Percentiles rank a stretch among this genome's conserved stretches.
Conservation (phyloP, 2,797 vertebrate genomes). For the Spinus pinus region DNA sequence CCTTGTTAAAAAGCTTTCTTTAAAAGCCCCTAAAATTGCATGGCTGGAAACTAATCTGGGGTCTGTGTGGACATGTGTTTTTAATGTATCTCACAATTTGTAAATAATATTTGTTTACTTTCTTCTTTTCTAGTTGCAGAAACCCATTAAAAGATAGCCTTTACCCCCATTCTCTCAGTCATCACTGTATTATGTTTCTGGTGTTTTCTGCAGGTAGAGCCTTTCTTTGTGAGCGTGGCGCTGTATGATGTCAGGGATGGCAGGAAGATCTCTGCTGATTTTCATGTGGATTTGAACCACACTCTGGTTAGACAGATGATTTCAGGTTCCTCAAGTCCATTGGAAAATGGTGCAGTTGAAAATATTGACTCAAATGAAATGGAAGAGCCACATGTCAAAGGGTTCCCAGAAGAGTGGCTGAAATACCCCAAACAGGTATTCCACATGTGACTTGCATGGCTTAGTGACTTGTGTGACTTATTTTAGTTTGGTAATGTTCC, state of each 20-base stretch:
- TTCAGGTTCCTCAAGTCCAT: conserved; percentile 23
- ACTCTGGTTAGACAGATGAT: conserved; percentile 80
- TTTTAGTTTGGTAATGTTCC: neutral
- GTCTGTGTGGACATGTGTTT: neutral
- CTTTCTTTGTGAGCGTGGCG: conserved; percentile 91
- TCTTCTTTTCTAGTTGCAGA: neutral
- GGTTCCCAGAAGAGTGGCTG: conserved; percentile 89
- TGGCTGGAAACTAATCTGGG: neutral
- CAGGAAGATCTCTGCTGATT: conserved; percentile 95
- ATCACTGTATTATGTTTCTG: neutral
- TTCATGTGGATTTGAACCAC: conserved; percentile 94
- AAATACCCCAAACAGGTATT: conserved; percentile 92
- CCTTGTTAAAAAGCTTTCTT: neutral
- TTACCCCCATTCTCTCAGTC: neutral
- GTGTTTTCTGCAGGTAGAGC: conserved; percentile 84
- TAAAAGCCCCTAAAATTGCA: neutral
- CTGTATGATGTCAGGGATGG: conserved; percentile 88
- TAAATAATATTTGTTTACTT: neutral
- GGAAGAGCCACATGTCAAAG: conserved; percentile 83
- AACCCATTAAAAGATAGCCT: neutral
- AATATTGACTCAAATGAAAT: conserved; percentile 75
- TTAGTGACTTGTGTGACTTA: rapidly evolving
- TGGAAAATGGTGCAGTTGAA: conserved; percentile 84
- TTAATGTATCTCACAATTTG: neutral
- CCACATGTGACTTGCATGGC: neutral